A percentile compares a stretch with the other conserved stretches of the same genome.
phyloP scores from a whole-genome alignment of 2,113 vertebrate genomes.

The Numenius arquata region DNA sequence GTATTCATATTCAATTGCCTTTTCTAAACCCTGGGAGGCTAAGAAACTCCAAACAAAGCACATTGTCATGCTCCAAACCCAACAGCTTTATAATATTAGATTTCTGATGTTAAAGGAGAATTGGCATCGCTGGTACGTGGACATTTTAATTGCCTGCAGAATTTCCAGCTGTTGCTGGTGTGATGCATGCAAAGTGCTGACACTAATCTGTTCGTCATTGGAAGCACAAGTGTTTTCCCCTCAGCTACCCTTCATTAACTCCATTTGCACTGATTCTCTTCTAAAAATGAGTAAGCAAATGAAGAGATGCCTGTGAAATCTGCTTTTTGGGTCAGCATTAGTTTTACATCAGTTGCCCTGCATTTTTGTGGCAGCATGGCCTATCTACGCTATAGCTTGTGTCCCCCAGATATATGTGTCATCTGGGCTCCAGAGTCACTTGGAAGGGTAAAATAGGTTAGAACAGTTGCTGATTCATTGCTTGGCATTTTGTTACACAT shows the following conservation, averaged over 20 bases:
- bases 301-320: conserved; percentile 3
- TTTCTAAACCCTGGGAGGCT: not conserved
- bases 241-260: conserved; percentile 25
- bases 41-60: not conserved
- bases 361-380: conserved; percentile 28
- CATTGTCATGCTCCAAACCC: not conserved
- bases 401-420: conserved; percentile 23
- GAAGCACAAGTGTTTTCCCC: not conserved
- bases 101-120: not conserved
- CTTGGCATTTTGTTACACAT: not conserved
- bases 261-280: conserved; percentile 23
- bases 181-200: not conserved
- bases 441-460: not conserved
- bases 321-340: conserved; percentile 3
- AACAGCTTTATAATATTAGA: not conserved
- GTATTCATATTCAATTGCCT: not conserved
- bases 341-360: not conserved
- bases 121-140: not conserved
- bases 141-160: conserved; percentile 14
- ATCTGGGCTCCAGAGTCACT: not conserved
- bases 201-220: not conserved
- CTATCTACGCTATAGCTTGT: not conserved
- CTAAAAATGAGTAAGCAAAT: conserved; percentile 44
- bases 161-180: not conserved
- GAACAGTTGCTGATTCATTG: not conserved